Base-by-base conservation (phyloP, 2,113 vertebrate species). In the Chloropsis hardwickii region DNA sequence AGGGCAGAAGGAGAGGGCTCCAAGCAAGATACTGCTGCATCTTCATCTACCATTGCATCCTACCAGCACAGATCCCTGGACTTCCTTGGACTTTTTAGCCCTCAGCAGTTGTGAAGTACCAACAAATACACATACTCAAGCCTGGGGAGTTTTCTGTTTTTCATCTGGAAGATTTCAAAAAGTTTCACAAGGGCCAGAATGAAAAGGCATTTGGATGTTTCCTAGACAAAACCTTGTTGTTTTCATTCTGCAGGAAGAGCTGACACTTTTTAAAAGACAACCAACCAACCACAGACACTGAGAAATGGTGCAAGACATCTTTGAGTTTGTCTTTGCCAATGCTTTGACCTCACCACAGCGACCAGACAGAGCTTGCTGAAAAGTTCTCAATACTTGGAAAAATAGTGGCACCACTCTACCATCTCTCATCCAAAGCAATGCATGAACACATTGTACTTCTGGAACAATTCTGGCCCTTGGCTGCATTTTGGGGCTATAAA, bases 221-320 rank as follows among this genome's bases (percentile, higher is more conserved):
- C 79, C 62, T 94, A 92, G 85, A 90, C 62, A 93, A 96, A 95
- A 95, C 17, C 45, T 94, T 60, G 65, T 61, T 78, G 60, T 90
- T 94, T 86, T 58, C 54, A 28, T 87, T 81, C 65, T 77, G 76
- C 82, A 93, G 90, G 88, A 93, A 93, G 64, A 51, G 54, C 80
- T 81, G 88, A 90, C 8, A 24, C 91, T 94, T 86, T 77, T 86
- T 73, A 58, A 97, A 92, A 87, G 70, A 71, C 73, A 78, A 91
- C 65, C 56, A 69, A 50, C 39, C 74, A 81, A 69, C 61, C 95
- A 81, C 78, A 81, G 72, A 70, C 72, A 24, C 1, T 81, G 84
- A 74, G 87, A 94, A 87, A 89, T 4, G 16, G 73, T 80, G 60
- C 77, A 71, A 89, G 57, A 56, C 70, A 78, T 74, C 87, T 88